Conservation (phyloP, 2,888 invertebrate genomes). For the Zaprionus bogoriensis region DNA sequence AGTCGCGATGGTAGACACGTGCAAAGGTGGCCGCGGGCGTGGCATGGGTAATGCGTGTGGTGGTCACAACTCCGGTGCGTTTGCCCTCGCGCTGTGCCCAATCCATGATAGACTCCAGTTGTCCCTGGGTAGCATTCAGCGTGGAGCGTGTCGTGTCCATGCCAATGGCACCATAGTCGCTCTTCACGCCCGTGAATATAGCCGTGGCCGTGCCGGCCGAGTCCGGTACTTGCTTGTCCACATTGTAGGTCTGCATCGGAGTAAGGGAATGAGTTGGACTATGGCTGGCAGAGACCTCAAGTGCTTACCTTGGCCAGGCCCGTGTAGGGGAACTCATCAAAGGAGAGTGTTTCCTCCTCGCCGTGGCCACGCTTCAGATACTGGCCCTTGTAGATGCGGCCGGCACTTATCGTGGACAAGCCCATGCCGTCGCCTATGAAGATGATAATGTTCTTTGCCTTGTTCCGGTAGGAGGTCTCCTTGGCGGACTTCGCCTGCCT, state of each 20-base stretch:
- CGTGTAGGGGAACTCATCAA: slow-evolving; percentile 86
- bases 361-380: slow-evolving; percentile 83
- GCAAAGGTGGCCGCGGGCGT: slow-evolving; percentile 86
- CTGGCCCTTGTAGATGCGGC: slow-evolving; percentile 86
- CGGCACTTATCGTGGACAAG: slow-evolving; percentile 86
- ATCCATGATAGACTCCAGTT: slow-evolving; percentile 84
- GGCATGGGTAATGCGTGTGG: slow-evolving; percentile 87
- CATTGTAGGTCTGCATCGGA: slow-evolving; percentile 86
- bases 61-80: slow-evolving; percentile 87
- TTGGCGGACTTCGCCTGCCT: slow-evolving; percentile 82
- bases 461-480: slow-evolving; percentile 58
- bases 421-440: slow-evolving; percentile 89
- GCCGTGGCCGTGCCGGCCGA: slow-evolving; percentile 89
- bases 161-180: slow-evolving; percentile 85
- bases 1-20: slow-evolving; percentile 84
- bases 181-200: slow-evolving; percentile 86
- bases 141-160: slow-evolving; percentile 80
- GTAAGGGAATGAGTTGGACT: not conserved
- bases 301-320: slow-evolving; percentile 85
- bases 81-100: slow-evolving; percentile 86
- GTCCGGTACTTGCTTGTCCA: slow-evolving; percentile 88
- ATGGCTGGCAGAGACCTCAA: not conserved
- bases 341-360: slow-evolving; percentile 85
- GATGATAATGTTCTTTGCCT: slow-evolving; percentile 86
- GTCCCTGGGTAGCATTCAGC: slow-evolving; percentile 81